Evolutionary conservation across 1,140 invertebrate genomes (phyloP).

Genomic region (Homalodisca vitripennis): DNA sequence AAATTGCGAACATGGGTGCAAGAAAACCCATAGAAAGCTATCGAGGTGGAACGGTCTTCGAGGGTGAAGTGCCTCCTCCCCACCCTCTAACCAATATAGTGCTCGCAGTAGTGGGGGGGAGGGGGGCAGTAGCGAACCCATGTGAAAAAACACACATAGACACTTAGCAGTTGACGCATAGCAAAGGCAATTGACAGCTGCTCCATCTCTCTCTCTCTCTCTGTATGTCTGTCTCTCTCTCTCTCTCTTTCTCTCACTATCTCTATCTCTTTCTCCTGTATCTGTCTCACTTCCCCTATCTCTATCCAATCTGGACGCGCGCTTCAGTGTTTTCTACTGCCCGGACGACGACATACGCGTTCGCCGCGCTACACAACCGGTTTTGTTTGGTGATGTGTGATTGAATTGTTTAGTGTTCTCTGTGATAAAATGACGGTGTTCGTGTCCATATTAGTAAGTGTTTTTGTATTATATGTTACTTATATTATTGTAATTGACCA

Average conservation of each 20-base stretch:
- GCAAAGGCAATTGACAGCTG: conserved; percentile 16
- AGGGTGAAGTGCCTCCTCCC: background rate
- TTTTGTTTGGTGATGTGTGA: background rate
- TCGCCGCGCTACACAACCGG: background rate
- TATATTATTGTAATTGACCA: too few relatives aligned
- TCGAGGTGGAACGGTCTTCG: background rate
- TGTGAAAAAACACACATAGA: conserved; percentile 23
- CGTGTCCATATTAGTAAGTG: background rate
- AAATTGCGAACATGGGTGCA: background rate
- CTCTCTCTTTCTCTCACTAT: background rate
- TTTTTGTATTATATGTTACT: too few relatives aligned
- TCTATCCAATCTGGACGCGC: background rate
- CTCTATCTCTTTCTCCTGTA: too few relatives aligned
- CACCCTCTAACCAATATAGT: conserved; percentile 15
- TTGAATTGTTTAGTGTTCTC: background rate
- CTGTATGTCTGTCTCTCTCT: too few relatives aligned
- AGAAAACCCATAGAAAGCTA: conserved; percentile 21
- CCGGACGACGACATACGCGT: background rate
- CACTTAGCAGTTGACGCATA: conserved; percentile 24
- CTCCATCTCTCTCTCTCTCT: too few relatives aligned
- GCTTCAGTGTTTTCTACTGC: conserved; percentile 3
- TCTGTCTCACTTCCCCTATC: background rate
- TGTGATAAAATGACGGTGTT: background rate
- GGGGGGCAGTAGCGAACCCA: conserved; percentile 8
- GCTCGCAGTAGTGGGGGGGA: background rate